Percentiles rank a stretch among this genome's conserved stretches.
Evolutionary conservation across 1,140 invertebrate species (phyloP).

Genomic region (Drosophila rufa): DNA sequence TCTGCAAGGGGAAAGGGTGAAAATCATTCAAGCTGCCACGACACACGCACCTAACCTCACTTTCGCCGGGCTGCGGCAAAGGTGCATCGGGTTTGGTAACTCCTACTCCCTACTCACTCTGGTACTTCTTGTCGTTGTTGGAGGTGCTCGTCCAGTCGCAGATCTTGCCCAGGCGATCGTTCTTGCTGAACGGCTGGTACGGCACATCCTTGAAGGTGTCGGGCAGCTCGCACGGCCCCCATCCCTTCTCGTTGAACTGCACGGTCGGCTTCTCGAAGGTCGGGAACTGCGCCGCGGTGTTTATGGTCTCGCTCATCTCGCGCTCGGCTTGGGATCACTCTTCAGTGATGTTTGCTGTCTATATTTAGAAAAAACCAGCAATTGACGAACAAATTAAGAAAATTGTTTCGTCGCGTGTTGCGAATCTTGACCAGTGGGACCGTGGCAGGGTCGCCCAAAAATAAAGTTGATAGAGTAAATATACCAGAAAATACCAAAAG

Average conservation of each 20-base stretch:
- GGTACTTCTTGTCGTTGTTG: conserved; percentile 97
- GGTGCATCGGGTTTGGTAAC: not conserved
- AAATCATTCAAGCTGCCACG: conserved; percentile 63
- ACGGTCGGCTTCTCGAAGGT: conserved; percentile 81
- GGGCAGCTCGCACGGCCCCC: conserved; percentile 97
- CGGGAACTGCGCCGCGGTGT: conserved; percentile 67
- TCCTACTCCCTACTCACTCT: conserved; percentile 89
- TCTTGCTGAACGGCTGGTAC: conserved; percentile 99
- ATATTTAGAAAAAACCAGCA: conserved; percentile 22
- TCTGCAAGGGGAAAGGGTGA: conserved; percentile 86
- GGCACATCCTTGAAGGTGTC: conserved; percentile 99
- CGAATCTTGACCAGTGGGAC: conserved; percentile 15
- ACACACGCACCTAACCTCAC: conserved; percentile 77
- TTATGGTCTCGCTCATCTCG: conserved; percentile 82
- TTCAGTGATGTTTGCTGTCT: conserved; percentile 29
- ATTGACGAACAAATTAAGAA: conserved; percentile 20
- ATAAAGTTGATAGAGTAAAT: not conserved
- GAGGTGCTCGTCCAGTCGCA: conserved; percentile 99
- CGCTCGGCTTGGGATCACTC: conserved; percentile 16
- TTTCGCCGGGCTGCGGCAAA: conserved; percentile 28
- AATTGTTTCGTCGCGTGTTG: conserved; percentile 36
- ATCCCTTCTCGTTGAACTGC: conserved; percentile 88
- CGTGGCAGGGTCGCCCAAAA: not conserved
- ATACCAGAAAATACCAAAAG: not conserved
- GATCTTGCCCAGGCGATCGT: conserved; percentile 98